These are phyloP conservation scores for Spea hammondii DNA, from an alignment of 2,797 vertebrate species.

Conservation along the genomic window DNA sequence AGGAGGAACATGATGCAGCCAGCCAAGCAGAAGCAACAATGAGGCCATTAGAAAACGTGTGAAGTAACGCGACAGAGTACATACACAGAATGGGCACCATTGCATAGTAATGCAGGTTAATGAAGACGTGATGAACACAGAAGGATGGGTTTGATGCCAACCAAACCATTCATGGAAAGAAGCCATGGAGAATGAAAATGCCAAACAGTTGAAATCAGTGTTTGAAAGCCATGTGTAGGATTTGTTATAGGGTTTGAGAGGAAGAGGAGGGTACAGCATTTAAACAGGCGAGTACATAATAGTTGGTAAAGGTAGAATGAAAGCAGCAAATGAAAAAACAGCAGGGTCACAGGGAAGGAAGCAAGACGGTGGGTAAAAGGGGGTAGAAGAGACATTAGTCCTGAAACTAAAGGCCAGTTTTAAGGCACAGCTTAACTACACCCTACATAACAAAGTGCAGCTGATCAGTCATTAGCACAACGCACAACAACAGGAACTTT, in stretches of 20 bases:
- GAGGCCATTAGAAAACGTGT: neutral
- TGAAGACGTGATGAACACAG: neutral
- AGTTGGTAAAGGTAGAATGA: no score
- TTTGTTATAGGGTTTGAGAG: neutral
- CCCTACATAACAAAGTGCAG: no score
- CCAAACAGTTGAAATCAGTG: no score
- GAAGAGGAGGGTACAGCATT: neutral
- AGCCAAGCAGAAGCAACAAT: slow-evolving; percentile 19
- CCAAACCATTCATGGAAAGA: neutral
- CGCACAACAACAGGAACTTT: no score
- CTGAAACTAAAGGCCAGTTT: no score
- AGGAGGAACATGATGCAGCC: slow-evolving; percentile 26
- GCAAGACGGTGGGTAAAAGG: neutral
- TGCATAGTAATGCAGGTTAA: neutral
- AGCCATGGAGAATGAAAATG: neutral
- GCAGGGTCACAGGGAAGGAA: neutral
- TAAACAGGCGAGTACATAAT: neutral
- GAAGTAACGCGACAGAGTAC: neutral
- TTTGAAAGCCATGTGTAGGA: no score
- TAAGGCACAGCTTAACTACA: no score
- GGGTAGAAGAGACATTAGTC: no score
- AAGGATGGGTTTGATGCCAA: neutral
- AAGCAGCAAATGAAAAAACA: no score
- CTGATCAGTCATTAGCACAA: no score
- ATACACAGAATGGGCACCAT: neutral